Evolutionary conservation across 1,140 invertebrate species (phyloP), one percentile per base, ranked within the genome.

Genomic region (Leptonema lineaticorne): DNA sequence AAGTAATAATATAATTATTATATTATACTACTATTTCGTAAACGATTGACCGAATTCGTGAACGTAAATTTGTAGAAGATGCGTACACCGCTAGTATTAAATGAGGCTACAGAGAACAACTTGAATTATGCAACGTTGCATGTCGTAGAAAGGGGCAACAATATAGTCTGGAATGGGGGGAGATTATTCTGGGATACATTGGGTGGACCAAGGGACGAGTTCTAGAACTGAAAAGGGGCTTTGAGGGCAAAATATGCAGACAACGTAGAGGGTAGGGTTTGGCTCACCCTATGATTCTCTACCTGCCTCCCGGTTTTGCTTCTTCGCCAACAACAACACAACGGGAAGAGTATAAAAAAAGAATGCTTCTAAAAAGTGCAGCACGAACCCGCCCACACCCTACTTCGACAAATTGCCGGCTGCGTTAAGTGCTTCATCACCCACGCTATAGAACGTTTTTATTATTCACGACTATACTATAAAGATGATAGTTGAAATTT

Each of bases 121-220:
- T 63, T 41, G 50, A 53, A 53, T 53, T 53, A 53, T 53, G 50
- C 50, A 53, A 53, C 50, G 50, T 53, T 53, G 50, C 50, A 33
- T 16, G 57, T 27, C 14, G 57, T 33, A 14, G 57, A 16, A 9
- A 16, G 53, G 59, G 53, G 59, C 28, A 59, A 27, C 59, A 33
- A 37, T 33, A 8, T 27, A n/a, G n/a, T n/a, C 20, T 46, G n/a
- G 57, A 24, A n/a, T 9, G 20, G 18, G 33, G 67, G 59, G 50
- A 24, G 50, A 27, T 37, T 18, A 14, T 18, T 20, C 65, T 18
- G 20, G 30, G 11, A 27, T 26, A 30, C 29, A 45, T n/a, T 30
- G 66, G 66, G 33, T 14, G 22, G 29, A 24, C 11, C 29, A 41
- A 37, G 48, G 33, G 22, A 7, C 27, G 29, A 53, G 24, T 20